phyloP scores from a whole-genome alignment of 2,888 invertebrate species.

The Seira musarum region DNA sequence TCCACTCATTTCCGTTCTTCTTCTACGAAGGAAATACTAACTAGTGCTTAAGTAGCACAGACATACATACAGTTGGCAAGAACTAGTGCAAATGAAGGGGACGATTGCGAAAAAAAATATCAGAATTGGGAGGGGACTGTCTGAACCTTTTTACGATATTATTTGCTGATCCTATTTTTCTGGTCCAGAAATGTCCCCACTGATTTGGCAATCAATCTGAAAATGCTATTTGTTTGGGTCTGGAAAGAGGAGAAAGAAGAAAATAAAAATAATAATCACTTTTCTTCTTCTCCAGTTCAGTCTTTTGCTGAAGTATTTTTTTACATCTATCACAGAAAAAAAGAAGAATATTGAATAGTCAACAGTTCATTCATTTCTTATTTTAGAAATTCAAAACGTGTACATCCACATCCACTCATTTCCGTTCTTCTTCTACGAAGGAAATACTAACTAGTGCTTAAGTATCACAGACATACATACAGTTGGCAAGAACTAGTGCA shows the following conservation, averaged over 20 bases:
- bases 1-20: background rate
- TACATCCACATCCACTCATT: background rate
- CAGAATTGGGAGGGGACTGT: background rate
- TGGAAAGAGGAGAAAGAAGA: background rate
- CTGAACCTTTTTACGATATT: background rate
- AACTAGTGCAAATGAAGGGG: background rate
- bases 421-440: background rate
- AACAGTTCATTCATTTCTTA: background rate
- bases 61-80: background rate
- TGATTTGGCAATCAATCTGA: background rate
- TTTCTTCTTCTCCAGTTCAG: background rate
- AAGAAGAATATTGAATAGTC: too few relatives aligned
- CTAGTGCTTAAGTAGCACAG: background rate
- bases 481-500: background rate
- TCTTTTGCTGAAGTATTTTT: too few relatives aligned
- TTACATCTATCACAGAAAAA: too few relatives aligned
- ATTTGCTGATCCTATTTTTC: slow-evolving; percentile 4
- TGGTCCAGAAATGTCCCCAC: background rate
- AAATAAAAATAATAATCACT: background rate
- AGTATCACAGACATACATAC: background rate
- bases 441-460: background rate
- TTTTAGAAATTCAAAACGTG: background rate
- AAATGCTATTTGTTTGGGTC: background rate
- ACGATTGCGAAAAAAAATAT: background rate
- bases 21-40: slow-evolving; percentile 2